Conservation (phyloP, 2,797 vertebrate species). For the Etheostoma perlongum region DNA sequence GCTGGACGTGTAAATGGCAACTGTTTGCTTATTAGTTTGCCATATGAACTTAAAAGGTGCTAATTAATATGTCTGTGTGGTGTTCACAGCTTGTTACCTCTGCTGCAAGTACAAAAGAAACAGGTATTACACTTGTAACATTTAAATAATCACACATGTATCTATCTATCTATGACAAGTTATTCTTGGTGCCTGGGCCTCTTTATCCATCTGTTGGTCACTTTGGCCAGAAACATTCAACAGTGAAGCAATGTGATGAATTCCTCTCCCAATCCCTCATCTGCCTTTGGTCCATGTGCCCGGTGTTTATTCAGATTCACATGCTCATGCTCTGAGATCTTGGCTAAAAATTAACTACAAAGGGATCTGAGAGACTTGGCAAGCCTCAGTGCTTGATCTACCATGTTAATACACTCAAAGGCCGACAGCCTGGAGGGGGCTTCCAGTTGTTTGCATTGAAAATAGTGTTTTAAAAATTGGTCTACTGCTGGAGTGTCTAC, state of each 20-base stretch:
- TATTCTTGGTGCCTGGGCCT: slow-evolving; percentile 46
- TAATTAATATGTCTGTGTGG: not conserved
- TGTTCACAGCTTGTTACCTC: not conserved
- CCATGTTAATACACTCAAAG: slow-evolving; percentile 35
- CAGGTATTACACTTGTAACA: not conserved
- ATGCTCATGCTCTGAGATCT: slow-evolving; percentile 49
- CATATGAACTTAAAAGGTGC: not conserved
- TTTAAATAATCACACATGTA: not conserved
- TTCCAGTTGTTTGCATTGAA: slow-evolving; percentile 16
- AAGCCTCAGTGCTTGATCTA: slow-evolving; percentile 18
- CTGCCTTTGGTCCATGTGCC: slow-evolving; percentile 45
- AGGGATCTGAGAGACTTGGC: slow-evolving; percentile 27
- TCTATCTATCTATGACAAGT: slow-evolving; percentile 10
- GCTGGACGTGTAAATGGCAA: not conserved
- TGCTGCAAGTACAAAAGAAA: too few relatives aligned
- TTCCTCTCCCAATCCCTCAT: slow-evolving; percentile 62
- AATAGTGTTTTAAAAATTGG: slow-evolving; percentile 5
- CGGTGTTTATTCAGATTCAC: slow-evolving; percentile 61
- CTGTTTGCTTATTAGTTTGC: not conserved
- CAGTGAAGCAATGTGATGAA: slow-evolving; percentile 38
- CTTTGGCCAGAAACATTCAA: slow-evolving; percentile 43
- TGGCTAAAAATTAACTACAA: slow-evolving; percentile 45
- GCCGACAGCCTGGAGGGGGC: not conserved
- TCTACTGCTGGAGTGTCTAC: not conserved
- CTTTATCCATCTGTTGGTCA: slow-evolving; percentile 11